Evolutionary conservation across 2,113 vertebrate genomes (phyloP).

Genomic region (Clarias batrachus): DNA sequence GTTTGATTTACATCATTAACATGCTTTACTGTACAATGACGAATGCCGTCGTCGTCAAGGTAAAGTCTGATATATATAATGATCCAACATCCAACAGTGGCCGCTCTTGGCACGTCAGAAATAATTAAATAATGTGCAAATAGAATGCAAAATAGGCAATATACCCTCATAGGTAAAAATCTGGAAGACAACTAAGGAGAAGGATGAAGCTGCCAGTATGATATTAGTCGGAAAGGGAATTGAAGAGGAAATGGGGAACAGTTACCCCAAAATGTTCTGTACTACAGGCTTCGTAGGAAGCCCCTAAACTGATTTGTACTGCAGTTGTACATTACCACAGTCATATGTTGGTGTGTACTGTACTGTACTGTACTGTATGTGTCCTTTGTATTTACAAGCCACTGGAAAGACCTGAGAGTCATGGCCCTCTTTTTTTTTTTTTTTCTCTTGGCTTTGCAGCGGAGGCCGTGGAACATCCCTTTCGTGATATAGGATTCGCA

Average conservation of each 20-base stretch:
- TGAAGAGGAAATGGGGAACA: not conserved
- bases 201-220: not conserved
- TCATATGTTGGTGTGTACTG: too few species aligned
- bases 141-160: not conserved
- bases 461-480: not conserved
- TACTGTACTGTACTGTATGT: not conserved
- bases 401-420: not conserved
- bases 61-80: constrained; percentile 44
- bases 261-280: not conserved
- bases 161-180: not conserved
- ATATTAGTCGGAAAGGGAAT: not conserved
- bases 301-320: not conserved
- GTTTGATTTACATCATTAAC: constrained; percentile 50
- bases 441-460: not conserved
- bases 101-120: constrained; percentile 41
- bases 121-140: constrained; percentile 43
- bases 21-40: constrained; percentile 42
- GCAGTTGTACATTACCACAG: not conserved
- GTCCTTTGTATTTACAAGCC: not conserved
- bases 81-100: constrained; percentile 10
- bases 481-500: not conserved
- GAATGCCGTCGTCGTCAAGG: constrained; percentile 49
- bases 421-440: not conserved
- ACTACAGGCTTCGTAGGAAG: not conserved
- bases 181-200: not conserved